phyloP scores from a whole-genome alignment of 2,113 vertebrate species.

The Oxyruncus cristatus region DNA sequence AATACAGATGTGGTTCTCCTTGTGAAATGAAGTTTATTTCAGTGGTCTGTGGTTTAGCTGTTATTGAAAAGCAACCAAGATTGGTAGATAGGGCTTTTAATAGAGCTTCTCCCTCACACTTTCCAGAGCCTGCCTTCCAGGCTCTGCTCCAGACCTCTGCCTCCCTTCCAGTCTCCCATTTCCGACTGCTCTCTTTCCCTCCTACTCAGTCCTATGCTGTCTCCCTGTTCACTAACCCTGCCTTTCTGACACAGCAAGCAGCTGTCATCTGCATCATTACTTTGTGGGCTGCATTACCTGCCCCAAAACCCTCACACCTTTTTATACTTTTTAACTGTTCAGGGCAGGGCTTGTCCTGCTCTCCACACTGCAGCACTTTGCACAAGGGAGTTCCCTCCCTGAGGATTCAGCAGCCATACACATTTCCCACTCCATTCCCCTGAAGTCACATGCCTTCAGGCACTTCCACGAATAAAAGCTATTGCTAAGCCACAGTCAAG shows the following conservation, averaged over 20 bases:
- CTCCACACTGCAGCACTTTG: rapidly evolving
- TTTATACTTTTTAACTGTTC: neutral
- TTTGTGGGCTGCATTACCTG: neutral
- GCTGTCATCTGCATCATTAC: neutral
- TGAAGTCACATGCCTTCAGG: conserved; percentile 6
- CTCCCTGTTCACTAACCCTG: neutral
- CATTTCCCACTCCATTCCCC: neutral
- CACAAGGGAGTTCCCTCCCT: neutral
- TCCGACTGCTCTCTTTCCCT: neutral
- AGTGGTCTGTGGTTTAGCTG: conserved; percentile 63
- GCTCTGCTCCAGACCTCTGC: conserved; percentile 33
- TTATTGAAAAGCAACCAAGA: conserved; percentile 53
- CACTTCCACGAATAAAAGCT: conserved; percentile 55
- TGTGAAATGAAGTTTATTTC: conserved; percentile 36
- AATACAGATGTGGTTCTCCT: conserved; percentile 60
- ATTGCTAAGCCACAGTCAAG: conserved; percentile 32
- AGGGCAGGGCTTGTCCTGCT: neutral
- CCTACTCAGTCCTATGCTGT: neutral
- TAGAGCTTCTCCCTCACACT: conserved; percentile 31
- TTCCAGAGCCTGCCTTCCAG: conserved; percentile 29
- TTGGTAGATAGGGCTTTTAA: conserved; percentile 42
- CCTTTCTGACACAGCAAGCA: neutral
- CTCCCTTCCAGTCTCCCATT: neutral
- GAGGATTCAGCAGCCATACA: neutral
- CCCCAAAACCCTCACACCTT: neutral